phyloP scores from a whole-genome alignment of 2,888 invertebrate genomes.

The Euproctis similis region DNA sequence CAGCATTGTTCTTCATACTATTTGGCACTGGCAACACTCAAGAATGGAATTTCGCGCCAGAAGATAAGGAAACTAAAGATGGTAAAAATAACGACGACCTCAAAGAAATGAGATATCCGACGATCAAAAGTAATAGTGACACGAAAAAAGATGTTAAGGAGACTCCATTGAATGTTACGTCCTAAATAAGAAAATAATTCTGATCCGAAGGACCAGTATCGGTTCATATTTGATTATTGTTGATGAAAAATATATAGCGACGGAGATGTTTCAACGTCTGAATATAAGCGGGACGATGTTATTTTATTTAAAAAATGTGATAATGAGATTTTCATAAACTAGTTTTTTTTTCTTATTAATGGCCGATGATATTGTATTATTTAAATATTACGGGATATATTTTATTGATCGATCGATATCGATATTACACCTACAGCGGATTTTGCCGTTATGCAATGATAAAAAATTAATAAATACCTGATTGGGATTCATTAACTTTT shows the following conservation, averaged over 20 bases:
- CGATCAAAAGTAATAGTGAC: slow-evolving; percentile 31
- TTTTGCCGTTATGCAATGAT: no score
- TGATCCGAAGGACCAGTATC: slow-evolving; percentile 7
- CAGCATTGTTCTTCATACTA: slow-evolving; percentile 80
- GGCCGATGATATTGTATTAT: no score
- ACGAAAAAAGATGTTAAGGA: slow-evolving; percentile 50
- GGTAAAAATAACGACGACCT: slow-evolving; percentile 36
- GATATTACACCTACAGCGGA: no score
- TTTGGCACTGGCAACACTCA: slow-evolving; percentile 83
- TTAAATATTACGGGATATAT: no score
- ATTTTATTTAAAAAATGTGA: slow-evolving; percentile 13
- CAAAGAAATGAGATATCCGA: slow-evolving; percentile 33
- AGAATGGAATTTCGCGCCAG: slow-evolving; percentile 77
- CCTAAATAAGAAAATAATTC: slow-evolving; percentile 19
- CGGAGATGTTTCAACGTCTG: no score
- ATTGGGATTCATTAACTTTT: no score
- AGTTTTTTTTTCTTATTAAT: no score
- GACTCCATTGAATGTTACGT: slow-evolving; percentile 44
- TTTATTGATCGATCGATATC: no score
- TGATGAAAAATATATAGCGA: no score
- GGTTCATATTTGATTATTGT: slow-evolving; percentile 8
- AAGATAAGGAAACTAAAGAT: slow-evolving; percentile 29
- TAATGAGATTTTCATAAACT: slow-evolving; percentile 6
- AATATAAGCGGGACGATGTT: slow-evolving; percentile 9
- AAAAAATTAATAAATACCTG: no score